These are phyloP conservation scores for Onychomys torridus DNA, from an alignment of 2,797 vertebrate species.

Conservation along the genomic window DNA sequence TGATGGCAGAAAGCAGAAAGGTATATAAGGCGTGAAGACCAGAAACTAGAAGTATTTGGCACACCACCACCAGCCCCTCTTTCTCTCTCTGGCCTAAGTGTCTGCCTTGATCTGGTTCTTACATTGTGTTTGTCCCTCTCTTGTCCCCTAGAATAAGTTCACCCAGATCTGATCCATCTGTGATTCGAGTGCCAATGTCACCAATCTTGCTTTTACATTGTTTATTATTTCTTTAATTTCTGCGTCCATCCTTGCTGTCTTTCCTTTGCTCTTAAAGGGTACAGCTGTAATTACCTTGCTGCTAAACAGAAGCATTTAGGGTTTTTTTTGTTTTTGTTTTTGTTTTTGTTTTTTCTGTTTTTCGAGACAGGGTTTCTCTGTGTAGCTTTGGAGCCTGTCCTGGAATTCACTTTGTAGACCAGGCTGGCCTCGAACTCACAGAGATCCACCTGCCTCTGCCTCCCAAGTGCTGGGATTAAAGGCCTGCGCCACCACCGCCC, in stretches of 20 bases:
- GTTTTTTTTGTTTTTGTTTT: no score
- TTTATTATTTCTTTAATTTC: neutral
- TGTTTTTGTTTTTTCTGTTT: no score
- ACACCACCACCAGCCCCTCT: neutral
- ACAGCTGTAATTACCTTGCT: neutral
- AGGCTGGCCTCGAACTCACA: no score
- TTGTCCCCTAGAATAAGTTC: neutral
- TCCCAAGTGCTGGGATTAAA: no score
- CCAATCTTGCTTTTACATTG: neutral
- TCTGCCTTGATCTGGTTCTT: neutral
- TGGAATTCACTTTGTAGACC: no score
- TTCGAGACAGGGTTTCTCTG: no score
- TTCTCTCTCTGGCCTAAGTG: neutral
- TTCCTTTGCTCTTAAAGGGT: neutral
- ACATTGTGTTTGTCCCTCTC: neutral
- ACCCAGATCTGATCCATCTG: neutral
- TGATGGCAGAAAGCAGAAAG: no score
- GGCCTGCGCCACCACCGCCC: no score
- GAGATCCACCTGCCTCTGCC: no score
- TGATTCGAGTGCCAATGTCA: neutral
- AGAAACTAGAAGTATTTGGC: no score
- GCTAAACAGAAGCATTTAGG: slow-evolving; percentile 4
- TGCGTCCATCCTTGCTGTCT: neutral
- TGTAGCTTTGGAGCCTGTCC: no score
- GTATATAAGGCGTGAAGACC: no score